Percentiles rank a stretch among this genome's conserved stretches.
Conservation (phyloP, 35 echinoderm and acorn worm genomes). For the Ophioderma brevispina region DNA sequence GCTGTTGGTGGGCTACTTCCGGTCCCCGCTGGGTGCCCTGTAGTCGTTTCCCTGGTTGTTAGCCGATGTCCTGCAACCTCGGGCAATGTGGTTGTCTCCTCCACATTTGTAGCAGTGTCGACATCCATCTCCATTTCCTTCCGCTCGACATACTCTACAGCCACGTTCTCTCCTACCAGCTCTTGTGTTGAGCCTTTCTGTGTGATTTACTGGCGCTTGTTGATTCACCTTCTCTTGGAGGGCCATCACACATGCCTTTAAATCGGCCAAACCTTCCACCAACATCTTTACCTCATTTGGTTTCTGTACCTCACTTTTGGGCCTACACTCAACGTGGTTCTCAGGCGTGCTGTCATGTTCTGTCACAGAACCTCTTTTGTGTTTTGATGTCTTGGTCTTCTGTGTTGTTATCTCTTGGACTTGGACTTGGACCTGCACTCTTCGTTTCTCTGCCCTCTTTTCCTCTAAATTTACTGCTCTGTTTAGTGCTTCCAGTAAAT, state of each 20-base stretch:
- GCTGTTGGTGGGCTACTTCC: not conserved
- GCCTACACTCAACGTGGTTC: too few relatives aligned
- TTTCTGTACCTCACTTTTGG: too few relatives aligned
- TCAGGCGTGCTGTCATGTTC: too few relatives aligned
- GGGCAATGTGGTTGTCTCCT: slow-evolving; percentile 26
- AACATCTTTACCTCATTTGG: not conserved
- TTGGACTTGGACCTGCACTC: too few relatives aligned
- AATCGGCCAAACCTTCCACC: not conserved
- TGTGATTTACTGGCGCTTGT: too few relatives aligned
- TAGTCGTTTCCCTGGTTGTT: slow-evolving; percentile 38
- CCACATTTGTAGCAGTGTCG: slow-evolving; percentile 59
- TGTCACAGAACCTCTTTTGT: too few relatives aligned
- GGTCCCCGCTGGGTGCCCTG: slow-evolving; percentile 25
- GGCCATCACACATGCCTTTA: not conserved
- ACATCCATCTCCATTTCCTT: slow-evolving; percentile 12
- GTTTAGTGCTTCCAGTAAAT: slow-evolving; percentile 9
- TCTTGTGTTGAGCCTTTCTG: too few relatives aligned
- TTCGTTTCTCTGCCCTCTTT: not conserved
- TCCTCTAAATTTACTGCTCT: not conserved
- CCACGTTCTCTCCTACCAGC: slow-evolving; percentile 22
- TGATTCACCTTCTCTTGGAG: not conserved
- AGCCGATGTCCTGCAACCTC: not conserved
- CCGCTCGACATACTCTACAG: slow-evolving; percentile 15
- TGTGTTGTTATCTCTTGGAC: too few relatives aligned
- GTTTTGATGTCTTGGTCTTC: too few relatives aligned